Percentiles rank a stretch among this genome's conserved stretches.
These are phyloP conservation scores for Heliornis fulica DNA, from an alignment of 2,113 vertebrate genomes.

Conservation along the genomic window DNA sequence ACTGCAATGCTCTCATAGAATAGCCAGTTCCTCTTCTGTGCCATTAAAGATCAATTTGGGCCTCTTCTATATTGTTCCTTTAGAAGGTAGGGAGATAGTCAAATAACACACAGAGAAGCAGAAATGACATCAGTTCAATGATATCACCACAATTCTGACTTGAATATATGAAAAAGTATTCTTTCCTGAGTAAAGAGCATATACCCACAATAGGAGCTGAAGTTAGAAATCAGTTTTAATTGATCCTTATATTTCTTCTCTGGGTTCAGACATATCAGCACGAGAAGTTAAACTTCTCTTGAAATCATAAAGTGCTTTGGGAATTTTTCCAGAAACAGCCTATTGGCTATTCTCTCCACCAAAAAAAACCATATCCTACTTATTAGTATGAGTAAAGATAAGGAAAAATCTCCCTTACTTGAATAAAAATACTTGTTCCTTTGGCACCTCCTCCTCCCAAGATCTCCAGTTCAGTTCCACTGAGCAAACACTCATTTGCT, in stretches of 20 bases:
- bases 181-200: neutral
- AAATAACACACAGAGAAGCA: neutral
- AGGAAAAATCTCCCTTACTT: neutral
- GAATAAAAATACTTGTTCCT: neutral
- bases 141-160: neutral
- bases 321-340: neutral
- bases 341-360: neutral
- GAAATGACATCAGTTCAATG: neutral
- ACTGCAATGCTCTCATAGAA: neutral
- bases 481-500: neutral
- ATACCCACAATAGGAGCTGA: neutral
- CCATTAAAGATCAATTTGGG: neutral
- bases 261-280: neutral
- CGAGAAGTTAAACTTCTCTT: neutral
- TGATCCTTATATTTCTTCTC: neutral
- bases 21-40: neutral
- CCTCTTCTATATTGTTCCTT: neutral
- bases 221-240: neutral
- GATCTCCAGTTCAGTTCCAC: neutral
- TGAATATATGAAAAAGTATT: neutral
- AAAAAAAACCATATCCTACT: neutral
- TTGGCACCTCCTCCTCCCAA: neutral
- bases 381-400: neutral
- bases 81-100: neutral
- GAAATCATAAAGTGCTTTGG: neutral